phyloP scores from a whole-genome alignment of 1,140 invertebrate species.

The Antheraea pernyi region DNA sequence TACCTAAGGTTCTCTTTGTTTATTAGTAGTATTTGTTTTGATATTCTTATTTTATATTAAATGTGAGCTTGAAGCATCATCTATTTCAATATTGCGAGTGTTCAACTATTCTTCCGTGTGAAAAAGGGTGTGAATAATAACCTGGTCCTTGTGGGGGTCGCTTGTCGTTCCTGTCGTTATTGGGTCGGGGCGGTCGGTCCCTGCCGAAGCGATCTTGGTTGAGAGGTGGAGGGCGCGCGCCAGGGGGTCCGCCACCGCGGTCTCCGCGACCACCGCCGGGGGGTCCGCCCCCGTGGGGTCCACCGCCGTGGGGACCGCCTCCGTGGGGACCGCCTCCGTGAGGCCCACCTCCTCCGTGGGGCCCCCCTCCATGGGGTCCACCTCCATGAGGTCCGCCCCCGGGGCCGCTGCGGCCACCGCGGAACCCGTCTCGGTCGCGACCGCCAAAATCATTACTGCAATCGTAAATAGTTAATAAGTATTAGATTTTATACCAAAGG shows the following conservation, averaged over 20 bases:
- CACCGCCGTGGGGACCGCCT: too few relatives aligned
- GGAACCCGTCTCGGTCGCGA: neutral
- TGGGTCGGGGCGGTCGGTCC: constrained; percentile 13
- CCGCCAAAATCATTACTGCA: neutral
- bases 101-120: too few relatives aligned
- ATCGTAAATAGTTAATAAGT: neutral
- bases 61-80: too few relatives aligned
- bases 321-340: too few relatives aligned
- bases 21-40: too few relatives aligned
- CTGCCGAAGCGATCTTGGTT: constrained; percentile 12
- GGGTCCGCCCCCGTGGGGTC: too few relatives aligned
- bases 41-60: neutral
- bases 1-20: too few relatives aligned
- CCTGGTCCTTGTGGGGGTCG: constrained; percentile 16
- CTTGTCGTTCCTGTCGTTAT: constrained; percentile 16
- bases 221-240: neutral
- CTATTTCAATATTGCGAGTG: too few relatives aligned
- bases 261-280: neutral
- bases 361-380: too few relatives aligned
- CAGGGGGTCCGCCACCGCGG: neutral
- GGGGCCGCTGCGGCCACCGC: neutral
- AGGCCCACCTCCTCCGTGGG: too few relatives aligned
- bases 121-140: neutral
- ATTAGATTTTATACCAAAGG: too few relatives aligned
- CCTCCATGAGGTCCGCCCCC: neutral